Conservation (phyloP, 2,797 vertebrate species). For the Mormyrus hasselquistii region DNA sequence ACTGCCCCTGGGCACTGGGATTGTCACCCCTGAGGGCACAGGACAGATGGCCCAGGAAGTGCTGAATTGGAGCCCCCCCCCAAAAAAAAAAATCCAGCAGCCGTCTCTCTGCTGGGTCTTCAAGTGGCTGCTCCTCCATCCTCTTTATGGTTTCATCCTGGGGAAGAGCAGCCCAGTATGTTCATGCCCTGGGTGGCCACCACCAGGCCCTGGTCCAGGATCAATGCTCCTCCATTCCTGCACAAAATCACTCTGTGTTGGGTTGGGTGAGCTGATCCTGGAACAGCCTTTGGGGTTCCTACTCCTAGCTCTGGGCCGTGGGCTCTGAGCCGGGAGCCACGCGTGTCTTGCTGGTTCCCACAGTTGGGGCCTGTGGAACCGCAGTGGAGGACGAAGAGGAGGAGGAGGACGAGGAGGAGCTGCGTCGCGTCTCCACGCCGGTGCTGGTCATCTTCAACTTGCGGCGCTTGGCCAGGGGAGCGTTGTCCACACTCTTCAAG, state of each 20-base stretch:
- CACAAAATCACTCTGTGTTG: neutral
- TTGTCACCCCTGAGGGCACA: neutral
- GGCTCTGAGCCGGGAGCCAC: conserved; percentile 49
- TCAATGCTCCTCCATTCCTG: neutral
- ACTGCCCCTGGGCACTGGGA: neutral
- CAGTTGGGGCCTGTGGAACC: conserved; percentile 40
- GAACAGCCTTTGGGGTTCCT: neutral
- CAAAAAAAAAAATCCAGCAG: neutral
- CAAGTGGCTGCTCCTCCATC: neutral
- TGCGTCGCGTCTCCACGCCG: conserved; percentile 71
- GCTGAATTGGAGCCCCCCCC: neutral
- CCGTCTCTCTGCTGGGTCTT: neutral
- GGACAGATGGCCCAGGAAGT: neutral
- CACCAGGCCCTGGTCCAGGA: neutral
- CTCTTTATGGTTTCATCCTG: neutral
- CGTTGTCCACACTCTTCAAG: conserved; percentile 88
- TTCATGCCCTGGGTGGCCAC: neutral
- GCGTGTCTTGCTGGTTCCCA: conserved; percentile 46
- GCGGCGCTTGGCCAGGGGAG: conserved; percentile 80
- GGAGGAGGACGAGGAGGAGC: conserved; percentile 74
- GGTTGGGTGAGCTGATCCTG: neutral
- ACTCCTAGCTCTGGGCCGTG: conserved; percentile 51
- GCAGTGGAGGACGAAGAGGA: conserved; percentile 65
- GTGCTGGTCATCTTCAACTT: conserved; percentile 85
- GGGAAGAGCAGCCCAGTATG: neutral